Percentiles rank a stretch among this genome's conserved stretches.
These are phyloP conservation scores for Geophilus truncorum DNA, from an alignment of 2,888 invertebrate species.

Conservation along the genomic window DNA sequence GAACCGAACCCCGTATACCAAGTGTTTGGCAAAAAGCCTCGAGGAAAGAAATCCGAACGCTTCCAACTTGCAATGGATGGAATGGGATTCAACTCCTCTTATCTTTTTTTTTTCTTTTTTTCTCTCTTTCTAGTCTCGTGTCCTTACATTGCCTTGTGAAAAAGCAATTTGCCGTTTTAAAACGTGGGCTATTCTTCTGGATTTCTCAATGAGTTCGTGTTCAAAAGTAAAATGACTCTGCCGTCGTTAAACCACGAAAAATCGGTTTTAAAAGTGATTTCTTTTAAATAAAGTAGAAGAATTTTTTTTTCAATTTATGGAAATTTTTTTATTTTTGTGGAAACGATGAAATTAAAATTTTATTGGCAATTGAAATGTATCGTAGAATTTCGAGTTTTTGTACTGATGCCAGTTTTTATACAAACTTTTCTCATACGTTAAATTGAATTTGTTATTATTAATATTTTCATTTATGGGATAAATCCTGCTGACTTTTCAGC, in stretches of 20 bases:
- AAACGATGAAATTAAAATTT: no score
- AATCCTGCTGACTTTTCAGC: no score
- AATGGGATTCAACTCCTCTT: conserved; percentile 27
- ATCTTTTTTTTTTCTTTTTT: background rate
- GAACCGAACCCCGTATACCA: background rate
- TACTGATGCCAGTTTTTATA: no score
- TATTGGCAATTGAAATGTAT: no score
- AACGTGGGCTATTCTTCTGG: conserved; percentile 3
- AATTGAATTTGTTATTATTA: no score
- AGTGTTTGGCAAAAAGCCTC: conserved; percentile 13
- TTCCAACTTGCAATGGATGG: conserved; percentile 24
- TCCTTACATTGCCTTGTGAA: conserved; percentile 27
- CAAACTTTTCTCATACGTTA: no score
- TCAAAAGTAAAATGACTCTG: background rate
- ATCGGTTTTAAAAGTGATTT: background rate
- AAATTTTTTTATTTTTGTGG: no score
- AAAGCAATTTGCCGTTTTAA: conserved; percentile 25
- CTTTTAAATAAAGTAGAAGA: background rate
- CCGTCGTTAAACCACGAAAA: background rate
- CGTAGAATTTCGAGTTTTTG: no score
- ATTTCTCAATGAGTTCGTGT: conserved; percentile 21
- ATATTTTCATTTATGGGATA: no score
- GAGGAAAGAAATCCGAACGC: conserved; percentile 24
- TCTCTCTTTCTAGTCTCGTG: background rate
- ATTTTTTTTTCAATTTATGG: background rate